Percentiles rank a stretch among this genome's conserved stretches.
Evolutionary conservation across 35 echinoderm and acorn worm species (phyloP).

Genomic region (Acanthaster planci): DNA sequence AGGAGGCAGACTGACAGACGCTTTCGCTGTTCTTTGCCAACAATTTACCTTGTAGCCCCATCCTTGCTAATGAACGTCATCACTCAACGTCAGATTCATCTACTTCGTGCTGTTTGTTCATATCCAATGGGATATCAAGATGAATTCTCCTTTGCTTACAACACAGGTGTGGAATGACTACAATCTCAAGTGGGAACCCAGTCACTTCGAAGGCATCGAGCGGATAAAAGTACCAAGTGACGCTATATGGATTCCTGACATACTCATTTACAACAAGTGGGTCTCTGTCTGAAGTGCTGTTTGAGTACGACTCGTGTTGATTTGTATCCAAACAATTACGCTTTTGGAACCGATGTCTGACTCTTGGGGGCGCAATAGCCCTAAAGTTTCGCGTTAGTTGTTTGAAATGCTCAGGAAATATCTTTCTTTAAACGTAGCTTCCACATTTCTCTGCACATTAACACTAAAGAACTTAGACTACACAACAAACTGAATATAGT

Average conservation of each 20-base stretch:
- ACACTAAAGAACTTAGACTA: too few relatives aligned
- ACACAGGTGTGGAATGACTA: conserved; percentile 88
- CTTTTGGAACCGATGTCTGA: background rate
- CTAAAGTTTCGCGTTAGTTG: background rate
- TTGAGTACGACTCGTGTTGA: too few relatives aligned
- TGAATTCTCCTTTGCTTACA: background rate
- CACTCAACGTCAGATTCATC: background rate
- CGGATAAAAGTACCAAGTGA: conserved; percentile 80
- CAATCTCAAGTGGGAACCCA: conserved; percentile 69
- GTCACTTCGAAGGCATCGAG: conserved; percentile 62
- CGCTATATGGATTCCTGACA: conserved; percentile 93
- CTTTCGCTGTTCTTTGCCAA: background rate
- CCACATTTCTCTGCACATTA: too few relatives aligned
- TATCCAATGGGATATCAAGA: background rate
- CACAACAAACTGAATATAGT: too few relatives aligned
- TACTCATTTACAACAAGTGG: conserved; percentile 98
- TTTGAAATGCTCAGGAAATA: too few relatives aligned
- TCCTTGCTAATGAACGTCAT: background rate
- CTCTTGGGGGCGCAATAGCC: background rate
- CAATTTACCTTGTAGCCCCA: too few relatives aligned
- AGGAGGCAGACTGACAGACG: background rate
- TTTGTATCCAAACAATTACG: too few relatives aligned
- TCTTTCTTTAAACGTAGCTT: too few relatives aligned
- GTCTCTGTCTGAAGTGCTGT: background rate
- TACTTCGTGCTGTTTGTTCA: too few relatives aligned